Evolutionary conservation across 2,888 invertebrate genomes (phyloP), one percentile per base, ranked within the genome.

Genomic region (Netelia virgata): DNA sequence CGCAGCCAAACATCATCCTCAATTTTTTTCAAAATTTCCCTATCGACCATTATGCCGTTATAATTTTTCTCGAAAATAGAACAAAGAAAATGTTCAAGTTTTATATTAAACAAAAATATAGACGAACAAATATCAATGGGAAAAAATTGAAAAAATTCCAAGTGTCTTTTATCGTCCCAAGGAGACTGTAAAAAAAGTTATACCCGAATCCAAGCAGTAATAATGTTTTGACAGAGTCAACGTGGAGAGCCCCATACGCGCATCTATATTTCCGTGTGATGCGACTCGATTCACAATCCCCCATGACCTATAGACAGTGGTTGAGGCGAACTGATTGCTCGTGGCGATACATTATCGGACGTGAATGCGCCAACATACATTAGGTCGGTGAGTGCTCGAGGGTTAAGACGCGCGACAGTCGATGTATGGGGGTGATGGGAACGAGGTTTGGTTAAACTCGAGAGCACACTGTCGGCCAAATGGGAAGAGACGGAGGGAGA

Each of bases 301-400:
- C 78, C 16, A 73, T 69, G 82, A 74, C 78, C 82, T 64, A 75
- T 57, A 76, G 78, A 68, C 53, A 23, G 14, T 28, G 47, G 2
- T 14, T 18, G 43, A 36, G 68, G 72, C 75, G 74, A 77, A 72
- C 79, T 80, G 86, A 85, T 83, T 82, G 82, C 78, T 86, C 79
- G 68, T 83, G 82, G 75, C 84, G 84, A 83, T 87, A 83, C 76
- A 86, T 86, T 86, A 87, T 85, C 85, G 82, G 82, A 83, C 59
- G 55, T 85, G 83, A 84, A 82, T 84, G 74, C 72, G 55, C 77
- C 50, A 47, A 81, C 80, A 82, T 85, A 83, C 82, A 80, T 85
- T 81, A 78, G 36, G 59, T 57, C 10, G 57, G 69, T 53, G 63
- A 69, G 55, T 53, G 69, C 28, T 53, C 50, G 73, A 64, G 84